Evolutionary conservation across 2,797 vertebrate genomes (phyloP).

Genomic region (Microtus agrestis): DNA sequence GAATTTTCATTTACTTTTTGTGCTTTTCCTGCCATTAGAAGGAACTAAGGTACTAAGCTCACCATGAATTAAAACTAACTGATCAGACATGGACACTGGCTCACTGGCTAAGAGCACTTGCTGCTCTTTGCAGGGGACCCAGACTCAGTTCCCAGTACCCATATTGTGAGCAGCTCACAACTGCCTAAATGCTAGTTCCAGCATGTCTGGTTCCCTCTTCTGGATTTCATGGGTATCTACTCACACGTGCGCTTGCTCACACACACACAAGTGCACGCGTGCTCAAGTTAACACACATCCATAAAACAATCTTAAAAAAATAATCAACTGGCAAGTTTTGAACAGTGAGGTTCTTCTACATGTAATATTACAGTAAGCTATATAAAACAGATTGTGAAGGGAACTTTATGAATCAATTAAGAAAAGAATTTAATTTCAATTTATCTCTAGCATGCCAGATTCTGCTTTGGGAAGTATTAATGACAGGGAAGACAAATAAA

Average conservation of each 20-base stretch:
- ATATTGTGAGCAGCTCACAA: not conserved
- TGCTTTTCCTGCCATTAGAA: not conserved
- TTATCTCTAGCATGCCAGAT: not conserved
- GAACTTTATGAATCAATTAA: conserved; percentile 11
- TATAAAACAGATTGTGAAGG: not conserved
- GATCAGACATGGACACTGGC: no score
- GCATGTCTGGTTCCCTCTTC: not conserved
- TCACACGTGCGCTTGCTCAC: not conserved
- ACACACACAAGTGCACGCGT: not conserved
- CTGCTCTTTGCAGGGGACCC: not conserved
- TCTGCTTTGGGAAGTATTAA: not conserved
- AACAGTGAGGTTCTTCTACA: not conserved
- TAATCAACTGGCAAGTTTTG: not conserved
- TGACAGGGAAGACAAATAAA: not conserved
- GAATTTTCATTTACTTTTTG: conserved; percentile 18
- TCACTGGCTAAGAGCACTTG: no score
- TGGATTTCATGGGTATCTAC: not conserved
- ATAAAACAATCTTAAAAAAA: not conserved
- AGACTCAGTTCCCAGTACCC: not conserved
- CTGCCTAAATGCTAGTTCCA: not conserved
- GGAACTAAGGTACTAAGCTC: not conserved
- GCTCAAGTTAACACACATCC: not conserved
- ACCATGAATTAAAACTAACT: not conserved
- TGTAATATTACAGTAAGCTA: conserved; percentile 22
- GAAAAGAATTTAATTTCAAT: conserved; percentile 37